These are phyloP conservation scores for Erythrolamprus reginae DNA, from an alignment of 2,113 vertebrate species.

Conservation along the genomic window DNA sequence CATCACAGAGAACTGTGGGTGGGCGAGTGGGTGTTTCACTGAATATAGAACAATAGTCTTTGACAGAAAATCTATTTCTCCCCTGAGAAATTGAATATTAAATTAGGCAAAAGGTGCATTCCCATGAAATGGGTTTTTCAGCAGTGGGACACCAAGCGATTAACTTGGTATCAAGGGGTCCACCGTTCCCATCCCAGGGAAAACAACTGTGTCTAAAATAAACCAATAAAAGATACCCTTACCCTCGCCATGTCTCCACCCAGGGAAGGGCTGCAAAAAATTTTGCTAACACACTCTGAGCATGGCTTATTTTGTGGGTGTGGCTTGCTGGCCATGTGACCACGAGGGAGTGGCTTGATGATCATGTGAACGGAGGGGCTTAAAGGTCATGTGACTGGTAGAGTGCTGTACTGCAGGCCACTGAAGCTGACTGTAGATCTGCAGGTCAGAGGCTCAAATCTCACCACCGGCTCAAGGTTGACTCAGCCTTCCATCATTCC, in stretches of 20 bases:
- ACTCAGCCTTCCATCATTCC: too few relatives aligned
- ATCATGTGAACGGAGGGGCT: too few relatives aligned
- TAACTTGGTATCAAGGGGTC: conserved; percentile 15
- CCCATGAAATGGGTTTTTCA: conserved; percentile 39
- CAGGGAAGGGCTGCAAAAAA: too few relatives aligned
- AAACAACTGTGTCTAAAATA: neutral
- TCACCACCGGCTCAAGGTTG: too few relatives aligned
- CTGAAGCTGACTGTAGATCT: too few relatives aligned
- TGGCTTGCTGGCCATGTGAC: too few relatives aligned
- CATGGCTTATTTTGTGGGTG: too few relatives aligned
- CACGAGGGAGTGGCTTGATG: too few relatives aligned
- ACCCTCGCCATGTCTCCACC: neutral
- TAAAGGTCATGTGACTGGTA: too few relatives aligned
- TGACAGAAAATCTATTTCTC: conserved; percentile 49
- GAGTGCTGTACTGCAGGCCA: too few relatives aligned
- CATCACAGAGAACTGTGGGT: conserved; percentile 18
- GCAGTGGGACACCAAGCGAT: conserved; percentile 28
- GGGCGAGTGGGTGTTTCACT: conserved; percentile 21
- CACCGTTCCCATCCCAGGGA: neutral
- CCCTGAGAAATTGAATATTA: conserved; percentile 28
- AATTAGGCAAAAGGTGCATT: conserved; percentile 33
- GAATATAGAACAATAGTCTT: conserved; percentile 10
- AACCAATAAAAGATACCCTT: neutral
- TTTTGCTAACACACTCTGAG: too few relatives aligned
- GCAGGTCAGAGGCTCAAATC: too few relatives aligned